Percentiles rank a stretch among this genome's conserved stretches.
phyloP scores from a whole-genome alignment of 2,888 invertebrate genomes.

The Ophion obscuratus region DNA sequence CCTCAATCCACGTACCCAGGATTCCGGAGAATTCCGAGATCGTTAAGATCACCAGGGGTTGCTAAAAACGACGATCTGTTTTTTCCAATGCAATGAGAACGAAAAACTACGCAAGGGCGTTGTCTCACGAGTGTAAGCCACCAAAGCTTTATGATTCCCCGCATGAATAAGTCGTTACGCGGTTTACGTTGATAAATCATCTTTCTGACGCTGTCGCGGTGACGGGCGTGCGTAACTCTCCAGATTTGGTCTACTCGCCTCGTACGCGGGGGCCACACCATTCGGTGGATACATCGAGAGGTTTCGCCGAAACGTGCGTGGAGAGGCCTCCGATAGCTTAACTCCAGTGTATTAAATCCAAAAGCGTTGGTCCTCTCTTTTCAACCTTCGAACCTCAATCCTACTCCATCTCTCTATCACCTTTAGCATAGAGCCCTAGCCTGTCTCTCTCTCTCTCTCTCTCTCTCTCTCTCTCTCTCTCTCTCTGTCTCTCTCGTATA shows the following conservation, averaged over 20 bases:
- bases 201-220: conserved; percentile 54
- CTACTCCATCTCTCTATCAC: conserved; percentile 7
- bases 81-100: conserved; percentile 25
- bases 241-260: conserved; percentile 4
- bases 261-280: not conserved
- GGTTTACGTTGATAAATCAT: conserved; percentile 81
- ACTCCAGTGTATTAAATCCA: conserved; percentile 70
- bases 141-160: conserved; percentile 71
- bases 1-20: conserved; percentile 32
- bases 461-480: conserved; percentile 11
- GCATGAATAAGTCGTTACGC: conserved; percentile 82
- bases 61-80: conserved; percentile 26
- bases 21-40: conserved; percentile 69
- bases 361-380: conserved; percentile 58
- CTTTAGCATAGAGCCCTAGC: conserved; percentile 1
- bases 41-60: conserved; percentile 73
- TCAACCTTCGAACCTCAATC: conserved; percentile 46
- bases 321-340: conserved; percentile 74
- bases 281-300: conserved; percentile 2
- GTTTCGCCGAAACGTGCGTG: conserved; percentile 74
- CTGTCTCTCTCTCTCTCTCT: conserved; percentile 29
- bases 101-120: conserved; percentile 33
- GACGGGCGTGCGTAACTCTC: conserved; percentile 6
- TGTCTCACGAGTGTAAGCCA: conserved; percentile 28
- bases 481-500: conserved; percentile 54